Conservation (phyloP, 2,888 invertebrate species). For the Acrobasis consociella region DNA sequence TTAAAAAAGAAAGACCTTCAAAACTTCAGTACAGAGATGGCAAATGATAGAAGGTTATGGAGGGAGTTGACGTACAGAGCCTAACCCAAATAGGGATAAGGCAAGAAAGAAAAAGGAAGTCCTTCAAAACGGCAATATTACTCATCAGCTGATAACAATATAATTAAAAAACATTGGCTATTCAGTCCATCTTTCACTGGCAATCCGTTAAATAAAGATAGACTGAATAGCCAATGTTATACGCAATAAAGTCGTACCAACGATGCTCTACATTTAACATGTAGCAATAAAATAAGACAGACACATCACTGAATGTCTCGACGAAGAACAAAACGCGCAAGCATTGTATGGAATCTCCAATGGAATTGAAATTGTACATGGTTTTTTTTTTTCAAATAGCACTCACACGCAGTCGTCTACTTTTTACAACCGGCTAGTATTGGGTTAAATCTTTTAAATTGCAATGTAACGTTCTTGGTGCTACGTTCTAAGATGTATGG, state of each 20-base stretch:
- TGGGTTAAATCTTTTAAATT: slow-evolving; percentile 15
- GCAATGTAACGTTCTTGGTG: not conserved
- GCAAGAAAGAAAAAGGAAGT: no score
- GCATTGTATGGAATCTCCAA: slow-evolving; percentile 18
- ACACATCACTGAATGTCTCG: slow-evolving; percentile 10
- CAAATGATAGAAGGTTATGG: no score
- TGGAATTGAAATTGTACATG: slow-evolving; percentile 18
- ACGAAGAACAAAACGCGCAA: slow-evolving; percentile 22
- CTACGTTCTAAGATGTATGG: not conserved
- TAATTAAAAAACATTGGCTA: not conserved
- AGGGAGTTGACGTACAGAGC: no score
- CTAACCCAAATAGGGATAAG: no score
- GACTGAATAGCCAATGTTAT: not conserved
- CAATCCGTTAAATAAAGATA: not conserved
- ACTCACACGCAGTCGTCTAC: slow-evolving; percentile 5
- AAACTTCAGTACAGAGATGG: no score
- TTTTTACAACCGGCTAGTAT: slow-evolving; percentile 8
- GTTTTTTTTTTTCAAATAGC: slow-evolving; percentile 22
- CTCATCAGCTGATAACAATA: not conserved
- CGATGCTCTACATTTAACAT: slow-evolving; percentile 18
- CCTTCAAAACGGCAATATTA: not conserved
- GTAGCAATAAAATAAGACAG: slow-evolving; percentile 21
- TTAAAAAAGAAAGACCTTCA: not conserved
- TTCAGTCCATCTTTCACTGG: no score
- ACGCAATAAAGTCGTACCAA: slow-evolving; percentile 2